A percentile compares a stretch with the other conserved stretches of the same genome.
These are phyloP conservation scores for Eupeodes luniger DNA, from an alignment of 2,888 invertebrate species.

Conservation along the genomic window DNA sequence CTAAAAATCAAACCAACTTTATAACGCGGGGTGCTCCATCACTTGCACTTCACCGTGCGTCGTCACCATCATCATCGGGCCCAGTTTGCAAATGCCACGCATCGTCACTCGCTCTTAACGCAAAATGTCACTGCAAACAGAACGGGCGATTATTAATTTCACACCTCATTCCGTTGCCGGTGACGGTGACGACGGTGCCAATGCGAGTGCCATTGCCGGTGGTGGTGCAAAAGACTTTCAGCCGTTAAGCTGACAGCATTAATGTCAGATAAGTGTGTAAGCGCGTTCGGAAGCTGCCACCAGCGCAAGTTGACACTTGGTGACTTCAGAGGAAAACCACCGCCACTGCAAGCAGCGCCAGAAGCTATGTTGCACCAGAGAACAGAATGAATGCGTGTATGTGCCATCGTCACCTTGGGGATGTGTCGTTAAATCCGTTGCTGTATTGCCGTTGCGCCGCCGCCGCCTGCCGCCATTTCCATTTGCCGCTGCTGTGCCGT, in stretches of 20 bases:
- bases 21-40: constrained; percentile 15
- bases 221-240: constrained; percentile 45
- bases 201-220: too few species aligned
- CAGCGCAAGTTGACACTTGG: constrained; percentile 65
- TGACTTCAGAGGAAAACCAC: constrained; percentile 50
- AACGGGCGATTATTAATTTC: constrained; percentile 73
- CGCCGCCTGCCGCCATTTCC: too few species aligned
- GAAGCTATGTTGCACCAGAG: background rate
- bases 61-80: background rate
- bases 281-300: constrained; percentile 59
- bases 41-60: constrained; percentile 13
- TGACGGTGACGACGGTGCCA: constrained; percentile 1
- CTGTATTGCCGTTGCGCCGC: constrained; percentile 38
- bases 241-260: constrained; percentile 72
- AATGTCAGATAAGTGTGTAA: constrained; percentile 68
- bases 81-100: constrained; percentile 34
- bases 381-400: constrained; percentile 44
- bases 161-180: constrained; percentile 63
- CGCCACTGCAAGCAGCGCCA: constrained; percentile 6
- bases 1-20: constrained; percentile 43
- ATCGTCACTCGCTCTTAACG: constrained; percentile 63
- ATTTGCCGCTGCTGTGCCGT: constrained; percentile 32
- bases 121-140: constrained; percentile 71
- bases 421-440: constrained; percentile 60
- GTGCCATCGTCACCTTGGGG: constrained; percentile 69